These are phyloP conservation scores for Ciconia nigra DNA, from an alignment of 2,797 vertebrate genomes.

Conservation along the genomic window DNA sequence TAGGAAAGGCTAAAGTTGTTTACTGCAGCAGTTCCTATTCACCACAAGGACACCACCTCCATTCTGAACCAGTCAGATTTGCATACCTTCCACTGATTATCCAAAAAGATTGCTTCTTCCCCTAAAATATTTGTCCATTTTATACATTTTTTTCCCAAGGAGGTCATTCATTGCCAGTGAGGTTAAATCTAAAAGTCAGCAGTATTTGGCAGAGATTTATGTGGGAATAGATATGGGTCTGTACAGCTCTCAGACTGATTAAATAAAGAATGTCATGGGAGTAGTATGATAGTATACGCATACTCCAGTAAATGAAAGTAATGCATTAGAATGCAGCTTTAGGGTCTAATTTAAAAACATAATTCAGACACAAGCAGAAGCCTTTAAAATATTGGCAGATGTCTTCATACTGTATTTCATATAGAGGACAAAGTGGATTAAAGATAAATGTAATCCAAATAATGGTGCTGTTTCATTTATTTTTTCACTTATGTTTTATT, in stretches of 20 bases:
- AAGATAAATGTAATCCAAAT: slow-evolving; percentile 68
- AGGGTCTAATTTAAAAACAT: slow-evolving; percentile 75
- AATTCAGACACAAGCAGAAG: slow-evolving; percentile 74
- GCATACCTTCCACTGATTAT: background rate
- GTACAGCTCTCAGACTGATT: slow-evolving; percentile 80
- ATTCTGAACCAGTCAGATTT: background rate
- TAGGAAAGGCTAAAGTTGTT: slow-evolving; percentile 48
- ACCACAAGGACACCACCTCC: slow-evolving; percentile 29
- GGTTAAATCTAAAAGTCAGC: slow-evolving; percentile 67
- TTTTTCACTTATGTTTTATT: slow-evolving; percentile 39
- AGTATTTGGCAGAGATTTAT: slow-evolving; percentile 63
- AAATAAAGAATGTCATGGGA: slow-evolving; percentile 75
- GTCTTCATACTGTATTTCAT: slow-evolving; percentile 77
- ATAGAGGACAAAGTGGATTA: slow-evolving; percentile 74
- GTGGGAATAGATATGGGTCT: slow-evolving; percentile 65
- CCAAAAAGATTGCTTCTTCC: background rate
- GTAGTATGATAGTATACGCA: slow-evolving; percentile 64
- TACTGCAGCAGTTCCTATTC: slow-evolving; percentile 10
- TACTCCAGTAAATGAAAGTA: slow-evolving; percentile 76
- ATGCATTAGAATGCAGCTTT: slow-evolving; percentile 72
- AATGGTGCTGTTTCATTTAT: slow-evolving; percentile 42
- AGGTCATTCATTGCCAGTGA: slow-evolving; percentile 54
- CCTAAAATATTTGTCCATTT: slow-evolving; percentile 26
- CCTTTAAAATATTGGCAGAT: slow-evolving; percentile 78
- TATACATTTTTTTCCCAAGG: slow-evolving; percentile 1